These are phyloP conservation scores for Cryptops parisi DNA, from an alignment of 2,888 invertebrate genomes.

Conservation along the genomic window DNA sequence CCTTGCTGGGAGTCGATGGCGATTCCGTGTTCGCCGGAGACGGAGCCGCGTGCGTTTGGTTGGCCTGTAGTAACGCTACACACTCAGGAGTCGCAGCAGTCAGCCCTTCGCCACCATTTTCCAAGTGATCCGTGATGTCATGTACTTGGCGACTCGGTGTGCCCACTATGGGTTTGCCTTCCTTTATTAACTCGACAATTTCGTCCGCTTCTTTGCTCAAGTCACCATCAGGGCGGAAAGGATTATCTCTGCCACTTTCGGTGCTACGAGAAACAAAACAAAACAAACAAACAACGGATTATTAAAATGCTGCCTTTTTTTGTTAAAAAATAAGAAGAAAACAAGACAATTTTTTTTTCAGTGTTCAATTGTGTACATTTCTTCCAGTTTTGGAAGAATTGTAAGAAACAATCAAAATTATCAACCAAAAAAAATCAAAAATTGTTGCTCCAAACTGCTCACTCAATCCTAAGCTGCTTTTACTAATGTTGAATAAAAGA, in stretches of 20 bases:
- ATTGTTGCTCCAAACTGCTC: too few relatives aligned
- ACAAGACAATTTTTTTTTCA: too few relatives aligned
- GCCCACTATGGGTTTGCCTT: slow-evolving; percentile 70
- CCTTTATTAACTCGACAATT: slow-evolving; percentile 87
- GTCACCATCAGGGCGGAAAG: slow-evolving; percentile 92
- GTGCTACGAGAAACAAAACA: slow-evolving; percentile 45
- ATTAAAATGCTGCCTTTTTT: too few relatives aligned
- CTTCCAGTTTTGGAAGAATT: too few relatives aligned
- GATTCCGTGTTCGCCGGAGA: not conserved
- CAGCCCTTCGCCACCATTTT: slow-evolving; percentile 12
- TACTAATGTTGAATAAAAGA: too few relatives aligned
- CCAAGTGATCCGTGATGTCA: slow-evolving; percentile 34
- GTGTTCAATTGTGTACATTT: too few relatives aligned
- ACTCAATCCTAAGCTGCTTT: too few relatives aligned
- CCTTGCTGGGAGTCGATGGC: slow-evolving; percentile 13
- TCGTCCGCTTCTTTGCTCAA: slow-evolving; percentile 88
- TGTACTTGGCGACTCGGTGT: slow-evolving; percentile 35
- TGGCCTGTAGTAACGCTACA: too few relatives aligned
- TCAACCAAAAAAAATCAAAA: too few relatives aligned
- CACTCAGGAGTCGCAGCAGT: slow-evolving; percentile 27
- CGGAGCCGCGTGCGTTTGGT: not conserved
- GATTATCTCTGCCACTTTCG: slow-evolving; percentile 95
- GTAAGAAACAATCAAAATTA: too few relatives aligned
- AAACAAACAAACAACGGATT: not conserved
- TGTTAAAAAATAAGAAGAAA: too few relatives aligned